Conservation (phyloP, 1,140 invertebrate genomes). For the Drosophila eugracilis region DNA sequence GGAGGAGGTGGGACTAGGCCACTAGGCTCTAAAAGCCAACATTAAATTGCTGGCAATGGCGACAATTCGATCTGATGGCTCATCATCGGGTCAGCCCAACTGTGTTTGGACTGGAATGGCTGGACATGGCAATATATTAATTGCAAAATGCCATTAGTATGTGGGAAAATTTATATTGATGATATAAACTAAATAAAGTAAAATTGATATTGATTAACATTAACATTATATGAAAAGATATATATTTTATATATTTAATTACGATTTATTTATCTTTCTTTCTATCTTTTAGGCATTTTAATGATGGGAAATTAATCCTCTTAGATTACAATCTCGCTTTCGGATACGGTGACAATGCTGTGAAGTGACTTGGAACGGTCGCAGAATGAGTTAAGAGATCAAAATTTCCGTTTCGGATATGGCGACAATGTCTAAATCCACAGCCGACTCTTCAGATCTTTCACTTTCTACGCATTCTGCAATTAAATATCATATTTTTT, state of each 20-base stretch:
- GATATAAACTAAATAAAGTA: not conserved
- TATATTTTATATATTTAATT: too few relatives aligned
- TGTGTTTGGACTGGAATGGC: not conserved
- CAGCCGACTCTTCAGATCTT: slow-evolving; percentile 23
- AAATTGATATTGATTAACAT: too few relatives aligned
- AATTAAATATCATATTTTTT: slow-evolving; percentile 33
- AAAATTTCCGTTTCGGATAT: slow-evolving; percentile 25
- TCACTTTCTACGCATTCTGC: slow-evolving; percentile 56
- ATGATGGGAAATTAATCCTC: not conserved
- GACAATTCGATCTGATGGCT: slow-evolving; percentile 1
- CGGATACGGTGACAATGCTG: not conserved
- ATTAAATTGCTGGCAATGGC: not conserved
- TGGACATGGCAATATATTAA: slow-evolving; percentile 3
- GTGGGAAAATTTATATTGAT: slow-evolving; percentile 5
- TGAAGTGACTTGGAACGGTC: slow-evolving; percentile 1
- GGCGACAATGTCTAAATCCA: slow-evolving; percentile 22
- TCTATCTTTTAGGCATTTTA: too few relatives aligned
- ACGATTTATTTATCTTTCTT: too few relatives aligned
- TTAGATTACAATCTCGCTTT: not conserved
- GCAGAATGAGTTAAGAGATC: slow-evolving; percentile 6
- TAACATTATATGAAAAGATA: not conserved
- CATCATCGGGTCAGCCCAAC: not conserved
- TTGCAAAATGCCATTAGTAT: not conserved
- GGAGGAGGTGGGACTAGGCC: not conserved
- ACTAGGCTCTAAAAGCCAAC: slow-evolving; percentile 1